These are phyloP conservation scores for Eumeta japonica DNA, from an alignment of 1,140 invertebrate genomes.

Conservation along the genomic window DNA sequence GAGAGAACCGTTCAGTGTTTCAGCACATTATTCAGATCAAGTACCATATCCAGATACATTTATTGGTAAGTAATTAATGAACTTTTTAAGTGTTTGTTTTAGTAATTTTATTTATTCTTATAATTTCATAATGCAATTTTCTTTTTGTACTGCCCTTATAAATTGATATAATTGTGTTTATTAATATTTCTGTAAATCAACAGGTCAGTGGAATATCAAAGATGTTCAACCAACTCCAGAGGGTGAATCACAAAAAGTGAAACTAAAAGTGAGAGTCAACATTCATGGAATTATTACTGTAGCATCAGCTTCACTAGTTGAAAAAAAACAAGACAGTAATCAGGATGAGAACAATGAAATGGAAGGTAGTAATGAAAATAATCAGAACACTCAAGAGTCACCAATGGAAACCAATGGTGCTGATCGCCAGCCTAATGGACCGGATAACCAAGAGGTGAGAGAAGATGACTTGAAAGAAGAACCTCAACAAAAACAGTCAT, in stretches of 20 bases:
- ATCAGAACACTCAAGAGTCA: slow-evolving; percentile 49
- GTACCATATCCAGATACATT: slow-evolving; percentile 73
- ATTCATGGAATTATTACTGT: slow-evolving; percentile 89
- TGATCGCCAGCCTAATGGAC: slow-evolving; percentile 45
- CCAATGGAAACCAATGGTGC: slow-evolving; percentile 48
- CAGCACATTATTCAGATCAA: slow-evolving; percentile 75
- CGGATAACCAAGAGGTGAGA: slow-evolving; percentile 55
- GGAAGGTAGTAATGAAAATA: slow-evolving; percentile 51
- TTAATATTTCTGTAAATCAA: too few relatives aligned
- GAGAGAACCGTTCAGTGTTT: slow-evolving; percentile 81
- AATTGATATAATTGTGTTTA: too few relatives aligned
- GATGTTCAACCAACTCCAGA: slow-evolving; percentile 83
- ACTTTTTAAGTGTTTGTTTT: too few relatives aligned
- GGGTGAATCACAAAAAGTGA: slow-evolving; percentile 89
- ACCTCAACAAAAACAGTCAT: slow-evolving; percentile 62
- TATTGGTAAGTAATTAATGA: slow-evolving; percentile 72
- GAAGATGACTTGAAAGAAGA: slow-evolving; percentile 46
- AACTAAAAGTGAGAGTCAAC: slow-evolving; percentile 93
- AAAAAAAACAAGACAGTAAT: slow-evolving; percentile 70
- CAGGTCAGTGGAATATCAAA: slow-evolving; percentile 80
- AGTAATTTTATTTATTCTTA: slow-evolving; percentile 5
- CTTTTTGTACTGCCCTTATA: too few relatives aligned
- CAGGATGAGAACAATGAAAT: slow-evolving; percentile 61
- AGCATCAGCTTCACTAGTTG: slow-evolving; percentile 79
- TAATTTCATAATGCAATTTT: too few relatives aligned